phyloP scores from a whole-genome alignment of 2,113 vertebrate species.

The Dendrocopos noguchii region DNA sequence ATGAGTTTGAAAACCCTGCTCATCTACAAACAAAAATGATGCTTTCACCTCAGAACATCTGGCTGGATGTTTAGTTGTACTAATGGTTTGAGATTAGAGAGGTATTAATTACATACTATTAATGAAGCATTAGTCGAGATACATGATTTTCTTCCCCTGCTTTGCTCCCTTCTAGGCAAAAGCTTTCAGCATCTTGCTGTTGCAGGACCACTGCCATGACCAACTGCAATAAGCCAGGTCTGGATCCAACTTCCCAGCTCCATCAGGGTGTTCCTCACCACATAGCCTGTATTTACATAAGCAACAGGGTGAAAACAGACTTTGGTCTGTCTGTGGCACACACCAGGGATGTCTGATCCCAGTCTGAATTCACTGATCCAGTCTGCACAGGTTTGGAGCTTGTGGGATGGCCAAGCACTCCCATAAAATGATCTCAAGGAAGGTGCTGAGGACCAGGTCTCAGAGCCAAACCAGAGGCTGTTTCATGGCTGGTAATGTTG shows the following conservation, averaged over 20 bases:
- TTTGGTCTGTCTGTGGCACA: fast-evolving
- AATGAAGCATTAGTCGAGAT: fast-evolving
- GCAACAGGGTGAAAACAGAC: background rate
- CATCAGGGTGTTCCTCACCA: background rate
- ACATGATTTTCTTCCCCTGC: background rate
- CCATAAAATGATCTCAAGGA: background rate
- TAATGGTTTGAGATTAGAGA: background rate
- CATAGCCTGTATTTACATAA: background rate
- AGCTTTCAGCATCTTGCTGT: background rate
- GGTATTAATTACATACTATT: background rate
- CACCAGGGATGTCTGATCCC: background rate
- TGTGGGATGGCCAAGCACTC: fast-evolving
- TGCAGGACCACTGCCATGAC: background rate
- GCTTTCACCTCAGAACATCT: background rate
- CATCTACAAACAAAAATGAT: no score
- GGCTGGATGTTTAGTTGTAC: background rate
- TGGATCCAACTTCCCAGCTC: background rate
- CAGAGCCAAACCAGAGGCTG: background rate
- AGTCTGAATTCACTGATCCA: background rate
- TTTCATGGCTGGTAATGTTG: fast-evolving
- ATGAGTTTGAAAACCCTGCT: background rate
- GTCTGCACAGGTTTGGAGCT: background rate
- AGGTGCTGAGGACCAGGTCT: background rate
- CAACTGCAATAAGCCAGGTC: fast-evolving
- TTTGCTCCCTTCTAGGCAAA: background rate